These are phyloP conservation scores for Disparrhopalites patrizii DNA, from an alignment of 2,888 invertebrate genomes.

Conservation along the genomic window DNA sequence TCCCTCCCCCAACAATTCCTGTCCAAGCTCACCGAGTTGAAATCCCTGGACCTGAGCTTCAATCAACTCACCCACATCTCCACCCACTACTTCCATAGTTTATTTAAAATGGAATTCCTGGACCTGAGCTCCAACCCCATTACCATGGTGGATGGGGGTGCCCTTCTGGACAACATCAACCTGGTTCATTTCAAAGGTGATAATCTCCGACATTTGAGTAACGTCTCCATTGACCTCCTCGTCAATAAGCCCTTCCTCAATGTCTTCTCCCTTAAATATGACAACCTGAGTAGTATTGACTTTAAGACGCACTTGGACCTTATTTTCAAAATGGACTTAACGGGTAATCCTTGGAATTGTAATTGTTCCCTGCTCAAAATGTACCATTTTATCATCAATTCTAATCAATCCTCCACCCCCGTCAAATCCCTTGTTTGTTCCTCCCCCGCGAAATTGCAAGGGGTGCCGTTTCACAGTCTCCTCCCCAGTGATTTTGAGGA, in stretches of 20 bases:
- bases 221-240: slow-evolving; percentile 11
- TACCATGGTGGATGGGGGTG: neutral
- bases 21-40: slow-evolving; percentile 4
- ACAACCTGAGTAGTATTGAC: slow-evolving; percentile 1
- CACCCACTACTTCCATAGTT: slow-evolving; percentile 11
- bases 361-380: slow-evolving; percentile 16
- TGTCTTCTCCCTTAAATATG: slow-evolving; percentile 17
- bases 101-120: slow-evolving; percentile 22
- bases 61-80: slow-evolving; percentile 6
- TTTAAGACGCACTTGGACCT: neutral
- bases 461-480: slow-evolving; percentile 4
- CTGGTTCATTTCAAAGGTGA: slow-evolving; percentile 18
- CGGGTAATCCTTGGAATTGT: slow-evolving; percentile 27
- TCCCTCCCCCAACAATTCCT: slow-evolving; percentile 7
- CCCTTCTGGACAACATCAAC: slow-evolving; percentile 20
- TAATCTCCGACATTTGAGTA: slow-evolving; percentile 3
- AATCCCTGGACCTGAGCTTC: slow-evolving; percentile 10
- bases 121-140: slow-evolving; percentile 25
- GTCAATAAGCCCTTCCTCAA: slow-evolving; percentile 22
- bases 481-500: slow-evolving; percentile 7
- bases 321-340: slow-evolving; percentile 5
- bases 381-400: slow-evolving; percentile 4
- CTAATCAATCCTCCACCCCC: neutral
- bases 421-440: slow-evolving; percentile 9
- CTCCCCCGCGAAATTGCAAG: neutral